Evolutionary conservation across 2,797 vertebrate genomes (phyloP).

Genomic region (Parambassis ranga): DNA sequence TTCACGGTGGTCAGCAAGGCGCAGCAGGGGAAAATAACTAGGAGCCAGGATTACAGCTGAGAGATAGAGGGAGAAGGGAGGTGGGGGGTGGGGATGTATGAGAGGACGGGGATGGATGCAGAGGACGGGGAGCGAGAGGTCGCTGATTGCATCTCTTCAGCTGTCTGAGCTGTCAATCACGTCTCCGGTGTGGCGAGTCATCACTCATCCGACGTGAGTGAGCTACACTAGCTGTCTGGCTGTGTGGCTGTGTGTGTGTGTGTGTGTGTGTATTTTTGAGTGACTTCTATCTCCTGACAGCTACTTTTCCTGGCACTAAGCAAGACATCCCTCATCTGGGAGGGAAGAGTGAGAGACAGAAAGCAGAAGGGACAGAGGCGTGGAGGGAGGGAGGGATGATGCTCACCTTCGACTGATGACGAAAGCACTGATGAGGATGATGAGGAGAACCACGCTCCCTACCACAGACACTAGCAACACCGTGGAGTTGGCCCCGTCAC

Average conservation of each 20-base stretch:
- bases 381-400: not conserved
- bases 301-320: constrained; percentile 43
- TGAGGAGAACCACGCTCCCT: constrained; percentile 92
- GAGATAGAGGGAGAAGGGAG: constrained; percentile 12
- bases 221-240: constrained; percentile 39
- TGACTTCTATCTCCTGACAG: constrained; percentile 51
- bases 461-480: constrained; percentile 94
- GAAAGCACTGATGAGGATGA: constrained; percentile 95
- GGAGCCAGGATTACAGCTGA: constrained; percentile 50
- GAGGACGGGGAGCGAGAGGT: constrained; percentile 61
- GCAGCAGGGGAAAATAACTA: constrained; percentile 58
- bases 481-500: constrained; percentile 94
- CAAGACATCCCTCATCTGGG: constrained; percentile 56
- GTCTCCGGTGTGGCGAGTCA: constrained; percentile 68
- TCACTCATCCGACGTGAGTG: constrained; percentile 55
- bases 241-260: constrained; percentile 19
- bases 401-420: constrained; percentile 97
- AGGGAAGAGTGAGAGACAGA: constrained; percentile 33
- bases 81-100: not conserved
- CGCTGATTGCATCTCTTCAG: constrained; percentile 76
- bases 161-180: constrained; percentile 73
- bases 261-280: constrained; percentile 19
- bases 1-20: constrained; percentile 22
- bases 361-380: constrained; percentile 31
- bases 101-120: constrained; percentile 13